Base-by-base conservation (phyloP, 1,140 invertebrate genomes). In the Drosophila sp. region DNA sequence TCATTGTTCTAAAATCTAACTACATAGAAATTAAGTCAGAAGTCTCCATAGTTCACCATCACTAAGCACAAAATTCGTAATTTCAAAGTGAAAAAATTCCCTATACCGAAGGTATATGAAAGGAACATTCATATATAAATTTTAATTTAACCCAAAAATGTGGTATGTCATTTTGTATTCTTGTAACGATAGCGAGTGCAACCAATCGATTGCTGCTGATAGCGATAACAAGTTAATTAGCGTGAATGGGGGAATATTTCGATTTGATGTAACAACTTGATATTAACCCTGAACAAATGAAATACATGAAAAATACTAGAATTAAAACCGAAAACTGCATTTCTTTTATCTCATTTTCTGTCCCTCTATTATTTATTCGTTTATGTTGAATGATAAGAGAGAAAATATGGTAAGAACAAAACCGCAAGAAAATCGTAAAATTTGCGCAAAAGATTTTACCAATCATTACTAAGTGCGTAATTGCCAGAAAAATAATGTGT, bases 181-280 rank as follows among this genome's bases (percentile, higher is more conserved):
- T 50, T 51, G 45, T 41, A 51, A 40, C 29, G 65, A 69, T 69
- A 69, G 45, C 36, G 32, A 16, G 3, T 27, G 9, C 50, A 27
- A 43, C 8, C 46, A 41, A 51, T 51, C 56, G 65, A 69, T 69
- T 34, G 11, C 16, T 14, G 13, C 21, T 53, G 18, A 51, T 61
- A 61, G 13, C 65, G 65, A 43, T 51, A 54, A 69, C 45, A 67
- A 43, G 11, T 16, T 56, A 46, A 64, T 64, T 45, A 53, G 34
- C 9, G 11, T 9, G 4, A n/a, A 13, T 13, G 36, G 36, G n/a
- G 9, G n/a, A 21, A 6, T 13, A 50, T n/a, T 18, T 14, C 25
- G 21, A 50, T 0, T 13, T 50, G 7, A 38, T 21, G 9, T 56
- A 40, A 40, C 36, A 25, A 56, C n/a, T 21, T 25, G 34, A 40